Conservation (phyloP, 1,140 invertebrate genomes). For the Drosophila repleta region DNA sequence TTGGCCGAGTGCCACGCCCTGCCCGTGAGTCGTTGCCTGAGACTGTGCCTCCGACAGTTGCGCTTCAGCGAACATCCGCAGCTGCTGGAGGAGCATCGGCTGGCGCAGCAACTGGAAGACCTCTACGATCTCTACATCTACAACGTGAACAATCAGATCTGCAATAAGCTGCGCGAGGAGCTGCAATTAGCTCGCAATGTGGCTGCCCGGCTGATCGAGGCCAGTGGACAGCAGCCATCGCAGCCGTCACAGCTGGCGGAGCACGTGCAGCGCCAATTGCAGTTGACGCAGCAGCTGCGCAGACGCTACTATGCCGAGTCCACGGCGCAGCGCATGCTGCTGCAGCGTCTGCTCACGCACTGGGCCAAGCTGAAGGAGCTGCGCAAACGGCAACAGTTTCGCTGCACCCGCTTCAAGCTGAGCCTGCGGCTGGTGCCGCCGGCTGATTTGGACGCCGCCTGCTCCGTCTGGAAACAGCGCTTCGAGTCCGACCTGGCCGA, state of each 20-base stretch:
- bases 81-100: conserved; percentile 82
- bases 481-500: conserved; percentile 82
- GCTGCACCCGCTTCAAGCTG: conserved; percentile 80
- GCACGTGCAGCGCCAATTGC: conserved; percentile 52
- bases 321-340: conserved; percentile 62
- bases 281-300: conserved; percentile 73
- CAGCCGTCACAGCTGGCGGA: conserved; percentile 2
- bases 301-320: conserved; percentile 78
- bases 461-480: conserved; percentile 56
- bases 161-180: conserved; percentile 70
- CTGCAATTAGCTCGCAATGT: conserved; percentile 77
- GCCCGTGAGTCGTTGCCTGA: conserved; percentile 75
- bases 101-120: conserved; percentile 78
- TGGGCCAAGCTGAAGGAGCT: conserved; percentile 84
- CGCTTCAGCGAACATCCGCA: conserved; percentile 83
- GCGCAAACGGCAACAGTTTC: conserved; percentile 71
- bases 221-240: conserved; percentile 27
- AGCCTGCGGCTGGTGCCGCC: conserved; percentile 71
- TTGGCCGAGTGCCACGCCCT: conserved; percentile 41
- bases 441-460: conserved; percentile 35
- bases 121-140: conserved; percentile 73
- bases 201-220: conserved; percentile 51
- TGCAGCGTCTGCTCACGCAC: conserved; percentile 71
- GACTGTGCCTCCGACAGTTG: conserved; percentile 75
- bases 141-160: conserved; percentile 54